A percentile compares a stretch with the other conserved stretches of the same genome.
Conservation (phyloP, 2,797 vertebrate genomes). For the Pelobates cultripes region DNA sequence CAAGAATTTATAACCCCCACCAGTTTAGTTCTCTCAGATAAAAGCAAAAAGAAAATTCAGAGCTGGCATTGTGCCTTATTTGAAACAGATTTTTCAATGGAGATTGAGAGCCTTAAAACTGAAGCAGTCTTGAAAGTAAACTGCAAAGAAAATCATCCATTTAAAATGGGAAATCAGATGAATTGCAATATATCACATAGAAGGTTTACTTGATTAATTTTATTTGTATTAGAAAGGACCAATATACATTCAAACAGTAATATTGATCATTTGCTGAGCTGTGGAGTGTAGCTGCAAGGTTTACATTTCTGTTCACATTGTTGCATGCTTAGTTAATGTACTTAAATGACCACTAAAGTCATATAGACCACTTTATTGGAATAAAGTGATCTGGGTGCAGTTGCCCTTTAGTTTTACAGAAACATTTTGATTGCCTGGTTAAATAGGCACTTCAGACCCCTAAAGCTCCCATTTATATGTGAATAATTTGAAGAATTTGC, state of each 20-base stretch:
- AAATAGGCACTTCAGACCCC: no score
- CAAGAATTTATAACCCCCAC: not conserved
- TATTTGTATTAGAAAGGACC: slow-evolving; percentile 14
- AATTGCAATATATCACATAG: slow-evolving; percentile 22
- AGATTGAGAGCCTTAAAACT: slow-evolving; percentile 12
- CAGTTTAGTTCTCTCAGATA: not conserved
- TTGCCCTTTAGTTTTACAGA: no score
- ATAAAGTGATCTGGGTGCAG: no score
- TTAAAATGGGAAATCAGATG: slow-evolving; percentile 18
- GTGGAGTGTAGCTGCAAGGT: no score
- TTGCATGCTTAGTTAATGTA: no score
- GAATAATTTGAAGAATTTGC: no score
- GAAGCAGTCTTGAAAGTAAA: slow-evolving; percentile 8
- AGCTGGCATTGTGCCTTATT: slow-evolving; percentile 6
- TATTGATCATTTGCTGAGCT: not conserved
- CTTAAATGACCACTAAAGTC: no score
- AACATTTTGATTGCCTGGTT: no score
- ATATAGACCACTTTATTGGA: no score
- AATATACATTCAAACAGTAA: not conserved
- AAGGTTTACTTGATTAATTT: slow-evolving; percentile 35
- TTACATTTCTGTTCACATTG: no score
- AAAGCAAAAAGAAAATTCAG: not conserved
- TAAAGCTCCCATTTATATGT: no score
- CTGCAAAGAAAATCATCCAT: slow-evolving; percentile 13
- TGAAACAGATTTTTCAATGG: slow-evolving; percentile 10